A percentile compares a stretch with the other conserved stretches of the same genome.
phyloP scores from a whole-genome alignment of 2,797 vertebrate species.

The Arrhamphus sclerolepis region DNA sequence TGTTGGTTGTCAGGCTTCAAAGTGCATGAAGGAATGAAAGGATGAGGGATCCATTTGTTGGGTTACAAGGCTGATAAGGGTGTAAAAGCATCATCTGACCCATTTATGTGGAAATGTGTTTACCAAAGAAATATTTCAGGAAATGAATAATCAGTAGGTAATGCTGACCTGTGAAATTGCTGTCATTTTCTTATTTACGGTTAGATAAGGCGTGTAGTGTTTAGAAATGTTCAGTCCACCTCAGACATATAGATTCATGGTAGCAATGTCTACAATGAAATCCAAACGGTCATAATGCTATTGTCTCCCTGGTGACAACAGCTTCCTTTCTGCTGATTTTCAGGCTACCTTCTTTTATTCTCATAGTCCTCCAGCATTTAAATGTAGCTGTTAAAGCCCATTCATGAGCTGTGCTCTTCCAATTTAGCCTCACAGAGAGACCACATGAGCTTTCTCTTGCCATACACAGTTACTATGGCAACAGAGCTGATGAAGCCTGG shows the following conservation, averaged over 20 bases:
- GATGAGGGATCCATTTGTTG: conserved; percentile 33
- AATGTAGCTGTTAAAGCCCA: conserved; percentile 63
- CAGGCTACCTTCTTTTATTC: conserved; percentile 28
- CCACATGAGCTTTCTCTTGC: conserved; percentile 66
- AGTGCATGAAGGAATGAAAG: conserved; percentile 11
- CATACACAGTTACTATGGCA: conserved; percentile 72
- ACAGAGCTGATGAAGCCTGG: conserved; percentile 61
- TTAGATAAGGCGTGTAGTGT: neutral
- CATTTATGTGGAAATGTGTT: conserved; percentile 22
- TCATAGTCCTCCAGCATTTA: conserved; percentile 41
- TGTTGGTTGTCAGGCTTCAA: conserved; percentile 13
- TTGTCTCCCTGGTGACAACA: neutral
- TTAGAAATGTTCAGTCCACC: conserved; percentile 4
- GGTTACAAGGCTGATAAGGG: conserved; percentile 19
- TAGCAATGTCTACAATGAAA: conserved; percentile 24
- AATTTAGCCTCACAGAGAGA: conserved; percentile 52
- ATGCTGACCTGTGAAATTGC: neutral
- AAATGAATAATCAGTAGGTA: neutral
- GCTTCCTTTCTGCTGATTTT: neutral
- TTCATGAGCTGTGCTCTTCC: conserved; percentile 44
- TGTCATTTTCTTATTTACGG: neutral
- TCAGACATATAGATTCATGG: conserved; percentile 3
- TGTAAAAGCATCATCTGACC: conserved; percentile 9
- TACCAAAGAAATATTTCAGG: conserved; percentile 9
- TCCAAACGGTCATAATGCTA: conserved; percentile 7